Evolutionary conservation across 2,888 invertebrate genomes (phyloP), one percentile per base, ranked within the genome.

Genomic region (Parthenolecanium corni): DNA sequence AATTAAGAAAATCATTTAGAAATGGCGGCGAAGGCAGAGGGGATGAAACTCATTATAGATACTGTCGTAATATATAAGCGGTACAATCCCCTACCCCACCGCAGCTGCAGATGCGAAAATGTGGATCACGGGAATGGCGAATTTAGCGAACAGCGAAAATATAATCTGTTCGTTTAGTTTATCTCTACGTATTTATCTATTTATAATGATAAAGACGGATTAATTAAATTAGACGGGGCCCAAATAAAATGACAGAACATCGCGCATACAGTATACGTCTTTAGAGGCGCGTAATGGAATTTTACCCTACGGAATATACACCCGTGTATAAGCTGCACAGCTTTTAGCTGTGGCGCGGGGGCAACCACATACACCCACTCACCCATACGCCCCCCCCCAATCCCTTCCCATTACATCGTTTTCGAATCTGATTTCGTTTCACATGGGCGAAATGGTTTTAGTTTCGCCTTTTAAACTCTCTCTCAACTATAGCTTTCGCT

Each of bases 231-330:
- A 58, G 58, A 49, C 5, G 31, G 49, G 58, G 58, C 58, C 58
- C 36, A 58, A 58, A 58, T 58, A 58, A 58, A 58, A 58, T 58
- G 58, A 58, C 58, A 58, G 49, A 49, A 58, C n/a, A n/a, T n/a
- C n/a, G n/a, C n/a, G n/a, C n/a, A n/a, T 58, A 49, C 36, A 38
- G 49, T 58, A 58, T 58, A 58, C 58, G 31, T 31, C 58, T 47
- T 49, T 58, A 58, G 9, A 49, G 49, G 58, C 58, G 31, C 58
- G 47, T 58, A 58, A 58, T 58, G 58, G 58, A 58, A 58, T 58
- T 58, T 58, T 36, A 36, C 58, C 58, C 58, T 49, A 25, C 38
- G 58, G 58, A 58, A 51, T 58, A 58, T 56, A 23, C 38, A 38
- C 14, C 9, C 14, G 18, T 9, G 9, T 44, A 18, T 44, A 44